Base-by-base conservation (phyloP, 2,797 vertebrate species). In the Cheirogaleus major region DNA sequence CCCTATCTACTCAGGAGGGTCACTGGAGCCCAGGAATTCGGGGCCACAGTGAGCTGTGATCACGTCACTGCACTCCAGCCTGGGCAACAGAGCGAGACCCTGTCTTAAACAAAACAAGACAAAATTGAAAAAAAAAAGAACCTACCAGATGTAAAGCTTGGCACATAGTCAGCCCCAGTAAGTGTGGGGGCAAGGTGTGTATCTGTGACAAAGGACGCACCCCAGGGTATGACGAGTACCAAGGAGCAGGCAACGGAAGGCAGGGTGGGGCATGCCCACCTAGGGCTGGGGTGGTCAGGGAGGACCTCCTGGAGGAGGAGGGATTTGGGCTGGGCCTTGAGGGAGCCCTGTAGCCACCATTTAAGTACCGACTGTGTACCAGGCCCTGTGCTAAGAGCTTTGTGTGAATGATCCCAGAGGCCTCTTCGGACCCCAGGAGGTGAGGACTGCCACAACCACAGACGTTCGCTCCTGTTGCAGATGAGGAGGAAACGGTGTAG, bases 291-390 rank as follows among this genome's bases (percentile, higher is more conserved):
- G 45, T 57, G n/a, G 48, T 57, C 75, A 65, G 38, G 67, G 45
- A 72, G 41, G 69, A 38, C 84, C 57, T 96, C 55, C 63, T 43
- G 85, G 85, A 92, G 57, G 79, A 88, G 45, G 57, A 69, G 67
- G 32, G 45, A 27, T 57, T 85, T 61, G 75, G 70, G 48, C 12
- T 67, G 5, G 35, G 41, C 41, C 27, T 81, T 23, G 32, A 70
- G 80, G 55, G 84, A 90, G 48, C 23, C 35, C 43, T 8, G 3
- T 57, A 59, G 86, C 27, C 63, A 12, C 67, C 0, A 0, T 57
- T 57, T 20, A 70, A 70, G 9, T 22, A n/a, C 32, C 20, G 61
- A 12, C 14, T 23, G n/a, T 57, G 57, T 38, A 55, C 35, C 4
- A 15, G 48, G 63, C 59, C 76, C 91, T 32, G 63, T 9, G 23